Evolutionary conservation across 2,113 vertebrate genomes (phyloP), one percentile per base, ranked within the genome.

Genomic region (Dasypus novemcinctus): DNA sequence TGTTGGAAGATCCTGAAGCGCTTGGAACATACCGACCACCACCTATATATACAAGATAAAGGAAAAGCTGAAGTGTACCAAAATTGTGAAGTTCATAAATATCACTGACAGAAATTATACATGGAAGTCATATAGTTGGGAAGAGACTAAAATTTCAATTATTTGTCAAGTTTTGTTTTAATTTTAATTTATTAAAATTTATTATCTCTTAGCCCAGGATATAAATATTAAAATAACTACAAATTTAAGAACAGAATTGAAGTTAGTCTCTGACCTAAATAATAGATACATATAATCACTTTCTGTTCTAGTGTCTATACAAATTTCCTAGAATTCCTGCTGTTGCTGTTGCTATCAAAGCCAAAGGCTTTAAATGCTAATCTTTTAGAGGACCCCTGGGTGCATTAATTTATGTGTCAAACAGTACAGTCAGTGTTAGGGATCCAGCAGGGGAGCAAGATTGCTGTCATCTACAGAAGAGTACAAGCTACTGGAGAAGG

Each of bases 11-110:
- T 75, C 91, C 97, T 33, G 96, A 99, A 52, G 99, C 98, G 13
- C 99, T 99, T 0, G 99, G 99, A 96, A 99, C 99, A 43, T 99
- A 99, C 29, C 99, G 99, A 21, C 99, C 99, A 95, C 99, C 96
- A 95, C 99, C 99, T 99, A 81, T 57, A 7, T 72, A 95, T 81
- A 29, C 0, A 81, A 95, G 83, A 95, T 61, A 78, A 89, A 96
- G 49, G 81, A 69, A 92, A 82, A 83, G 36, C 27, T 97, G 46
- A 87, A 89, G 21, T 38, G 33, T 0, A 38, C 21, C 66, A 71
- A 41, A 61, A 41, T 78, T 46, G 2, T 87, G n/a, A 87, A 83
- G 71, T 71, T 72, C 25, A 74, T 46, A 71, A 89, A 66, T 0
- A 64, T 13, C 33, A 83, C 63, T 54, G 57, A 79, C 11, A 89